These are phyloP conservation scores for Sapayoa aenigma DNA, from an alignment of 2,113 vertebrate species.

Conservation along the genomic window DNA sequence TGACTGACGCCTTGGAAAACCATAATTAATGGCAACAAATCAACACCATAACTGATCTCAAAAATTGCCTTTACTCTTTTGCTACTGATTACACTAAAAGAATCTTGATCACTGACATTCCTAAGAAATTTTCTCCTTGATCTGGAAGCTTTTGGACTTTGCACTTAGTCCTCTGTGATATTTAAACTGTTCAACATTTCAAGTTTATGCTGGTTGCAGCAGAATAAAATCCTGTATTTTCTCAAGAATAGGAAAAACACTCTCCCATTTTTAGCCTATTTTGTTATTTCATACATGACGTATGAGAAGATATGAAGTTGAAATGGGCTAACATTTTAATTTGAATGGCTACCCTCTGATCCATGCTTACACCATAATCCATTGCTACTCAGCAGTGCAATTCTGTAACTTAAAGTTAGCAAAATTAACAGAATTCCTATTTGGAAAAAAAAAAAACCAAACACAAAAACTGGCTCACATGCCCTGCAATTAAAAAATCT, in stretches of 20 bases:
- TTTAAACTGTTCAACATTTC: not conserved
- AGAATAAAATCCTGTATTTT: not conserved
- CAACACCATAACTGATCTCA: not conserved
- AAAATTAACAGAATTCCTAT: not conserved
- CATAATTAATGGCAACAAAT: not conserved
- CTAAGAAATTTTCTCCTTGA: not conserved
- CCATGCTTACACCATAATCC: not conserved
- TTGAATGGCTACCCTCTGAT: not conserved
- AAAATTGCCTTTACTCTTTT: not conserved
- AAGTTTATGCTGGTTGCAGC: not conserved
- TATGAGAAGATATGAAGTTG: not conserved
- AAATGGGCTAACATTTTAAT: not conserved
- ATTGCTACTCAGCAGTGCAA: not conserved
- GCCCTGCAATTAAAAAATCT: not conserved
- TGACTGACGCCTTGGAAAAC: not conserved
- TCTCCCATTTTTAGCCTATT: not conserved
- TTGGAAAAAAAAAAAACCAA: not conserved
- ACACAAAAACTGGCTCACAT: too few relatives aligned
- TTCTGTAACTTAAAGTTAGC: not conserved
- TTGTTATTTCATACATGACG: not conserved
- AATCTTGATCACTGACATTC: not conserved
- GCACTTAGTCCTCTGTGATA: not conserved
- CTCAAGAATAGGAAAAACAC: rapidly evolving
- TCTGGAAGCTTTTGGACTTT: not conserved
- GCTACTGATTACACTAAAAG: not conserved